Evolutionary conservation across 1,140 invertebrate species (phyloP), one percentile per base, ranked within the genome.

Genomic region (Tetraneura akinire): DNA sequence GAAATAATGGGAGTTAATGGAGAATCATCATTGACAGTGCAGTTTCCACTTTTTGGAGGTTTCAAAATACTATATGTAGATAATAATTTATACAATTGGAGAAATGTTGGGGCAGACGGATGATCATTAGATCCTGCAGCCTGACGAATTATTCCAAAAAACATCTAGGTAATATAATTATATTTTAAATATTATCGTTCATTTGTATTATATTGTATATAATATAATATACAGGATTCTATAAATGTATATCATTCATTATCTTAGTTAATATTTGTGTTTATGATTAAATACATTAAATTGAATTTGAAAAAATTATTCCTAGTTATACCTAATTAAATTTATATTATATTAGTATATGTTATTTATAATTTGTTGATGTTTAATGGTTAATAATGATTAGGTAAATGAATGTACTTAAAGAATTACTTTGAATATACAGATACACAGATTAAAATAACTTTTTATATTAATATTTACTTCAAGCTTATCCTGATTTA

Each of bases 401-500:
- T n/a, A n/a, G n/a, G n/a, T n/a, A n/a, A n/a, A n/a, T n/a, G n/a
- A n/a, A n/a, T n/a, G n/a, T n/a, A n/a, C n/a, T n/a, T n/a, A n/a
- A n/a, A n/a, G n/a, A n/a, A n/a, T n/a, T n/a, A n/a, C n/a, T n/a
- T n/a, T n/a, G n/a, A n/a, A n/a, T n/a, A n/a, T n/a, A n/a, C n/a
- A n/a, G n/a, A n/a, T n/a, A n/a, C n/a, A n/a, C n/a, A n/a, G n/a
- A n/a, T n/a, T n/a, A n/a, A n/a, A n/a, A n/a, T n/a, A n/a, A n/a
- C 6, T 6, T 55, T 32, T 64, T 64, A 0, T 66, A 42, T 37
- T 2, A 11, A 11, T 66, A 3, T n/a, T 68, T 3, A 68, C 64
- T 68, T 68, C 64, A 68, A 68, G 32, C 21, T 45, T 42, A 3
- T 68, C 64, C 21, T 68, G 32, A 45, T 68, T 68, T 21, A 45